Conservation (phyloP, 2,797 vertebrate species). For the Lutjanus campechanus region DNA sequence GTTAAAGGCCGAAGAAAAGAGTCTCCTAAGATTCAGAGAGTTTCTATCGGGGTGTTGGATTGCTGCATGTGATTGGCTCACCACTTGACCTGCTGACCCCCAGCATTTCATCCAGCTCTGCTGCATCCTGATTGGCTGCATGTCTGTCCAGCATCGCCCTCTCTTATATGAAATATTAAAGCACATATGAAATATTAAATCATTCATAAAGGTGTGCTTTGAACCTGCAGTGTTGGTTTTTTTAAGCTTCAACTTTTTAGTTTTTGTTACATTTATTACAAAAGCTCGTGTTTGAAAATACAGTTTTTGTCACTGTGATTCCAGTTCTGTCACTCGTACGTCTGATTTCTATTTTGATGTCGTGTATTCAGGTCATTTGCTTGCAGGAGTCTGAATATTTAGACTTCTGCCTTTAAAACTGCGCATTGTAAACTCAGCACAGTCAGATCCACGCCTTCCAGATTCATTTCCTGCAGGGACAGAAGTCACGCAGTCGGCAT, state of each 20-base stretch:
- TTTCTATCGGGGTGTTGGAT: slow-evolving; percentile 16
- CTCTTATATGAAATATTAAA: slow-evolving; percentile 1
- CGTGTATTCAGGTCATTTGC: background rate
- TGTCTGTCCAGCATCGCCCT: slow-evolving; percentile 26
- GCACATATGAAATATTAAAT: slow-evolving; percentile 4
- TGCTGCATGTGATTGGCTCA: slow-evolving; percentile 74
- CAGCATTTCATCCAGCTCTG: slow-evolving; percentile 20
- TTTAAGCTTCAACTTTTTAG: background rate
- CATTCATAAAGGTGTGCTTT: slow-evolving; percentile 5
- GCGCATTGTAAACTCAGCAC: background rate
- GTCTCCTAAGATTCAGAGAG: background rate
- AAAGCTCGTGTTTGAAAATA: no score
- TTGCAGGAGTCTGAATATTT: background rate
- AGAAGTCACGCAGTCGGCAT: no score
- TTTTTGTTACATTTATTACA: no score
- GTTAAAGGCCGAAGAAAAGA: background rate
- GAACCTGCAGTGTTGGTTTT: no score
- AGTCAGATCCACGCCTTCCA: background rate
- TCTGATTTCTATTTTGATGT: background rate
- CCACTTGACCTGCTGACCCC: slow-evolving; percentile 27
- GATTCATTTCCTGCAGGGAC: background rate
- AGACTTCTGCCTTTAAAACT: background rate
- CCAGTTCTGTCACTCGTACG: background rate
- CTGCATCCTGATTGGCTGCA: slow-evolving; percentile 60
- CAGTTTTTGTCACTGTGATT: background rate